A percentile compares a stretch with the other conserved stretches of the same genome.
These are phyloP conservation scores for Acrocyrtus sp. DNA, from an alignment of 2,888 invertebrate species.

Conservation along the genomic window DNA sequence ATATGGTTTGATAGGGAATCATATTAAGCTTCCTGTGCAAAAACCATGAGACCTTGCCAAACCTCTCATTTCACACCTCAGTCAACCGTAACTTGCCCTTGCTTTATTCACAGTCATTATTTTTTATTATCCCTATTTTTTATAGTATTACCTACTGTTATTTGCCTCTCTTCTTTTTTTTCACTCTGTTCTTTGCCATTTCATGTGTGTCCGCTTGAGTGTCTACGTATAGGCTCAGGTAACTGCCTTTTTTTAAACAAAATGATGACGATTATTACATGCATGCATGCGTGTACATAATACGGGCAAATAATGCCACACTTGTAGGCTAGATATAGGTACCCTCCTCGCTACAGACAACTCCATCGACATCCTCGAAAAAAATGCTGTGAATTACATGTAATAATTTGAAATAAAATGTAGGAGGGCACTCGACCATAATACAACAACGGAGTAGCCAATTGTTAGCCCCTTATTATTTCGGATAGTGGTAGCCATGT, in stretches of 20 bases:
- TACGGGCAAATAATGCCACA: background rate
- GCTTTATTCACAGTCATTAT: constrained; percentile 55
- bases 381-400: constrained; percentile 5
- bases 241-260: constrained; percentile 1
- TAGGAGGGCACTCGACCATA: constrained; percentile 44
- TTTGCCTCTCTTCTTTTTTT: constrained; percentile 5
- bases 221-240: constrained; percentile 8
- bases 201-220: constrained; percentile 33
- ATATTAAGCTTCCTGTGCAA: constrained; percentile 61
- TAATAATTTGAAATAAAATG: constrained; percentile 36
- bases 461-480: too few relatives aligned
- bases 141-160: constrained; percentile 26
- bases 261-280: background rate
- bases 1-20: constrained; percentile 58
- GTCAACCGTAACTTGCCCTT: constrained; percentile 58
- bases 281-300: constrained; percentile 1
- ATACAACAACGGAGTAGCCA: constrained; percentile 31
- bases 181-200: constrained; percentile 32
- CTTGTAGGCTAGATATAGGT: too few relatives aligned
- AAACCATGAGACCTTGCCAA: constrained; percentile 61
- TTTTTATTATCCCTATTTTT: constrained; percentile 43
- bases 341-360: too few relatives aligned
- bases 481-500: too few relatives aligned
- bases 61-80: constrained; percentile 60
- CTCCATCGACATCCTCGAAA: constrained; percentile 30